These are phyloP conservation scores for Drosophila persimilis DNA, from an alignment of 1,140 invertebrate genomes.

Conservation along the genomic window DNA sequence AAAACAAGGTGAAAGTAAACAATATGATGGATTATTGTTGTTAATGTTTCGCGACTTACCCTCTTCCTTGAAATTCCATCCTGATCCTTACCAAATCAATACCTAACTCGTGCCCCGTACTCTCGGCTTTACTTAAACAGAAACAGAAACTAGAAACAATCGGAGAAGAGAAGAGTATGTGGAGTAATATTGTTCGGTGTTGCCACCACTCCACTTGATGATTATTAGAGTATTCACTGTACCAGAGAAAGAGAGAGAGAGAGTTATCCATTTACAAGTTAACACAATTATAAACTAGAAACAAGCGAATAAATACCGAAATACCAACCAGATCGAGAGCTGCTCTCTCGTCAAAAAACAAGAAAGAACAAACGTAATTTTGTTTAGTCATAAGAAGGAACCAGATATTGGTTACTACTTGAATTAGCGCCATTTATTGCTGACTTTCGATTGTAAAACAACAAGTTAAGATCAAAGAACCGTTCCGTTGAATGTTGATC, in stretches of 20 bases:
- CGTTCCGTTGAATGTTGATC: slow-evolving; percentile 21
- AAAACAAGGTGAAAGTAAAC: slow-evolving; percentile 80
- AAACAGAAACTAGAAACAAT: slow-evolving; percentile 44
- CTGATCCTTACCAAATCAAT: too few relatives aligned
- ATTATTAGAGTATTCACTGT: too few relatives aligned
- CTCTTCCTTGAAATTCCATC: background rate
- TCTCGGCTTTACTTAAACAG: slow-evolving; percentile 9
- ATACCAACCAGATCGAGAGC: slow-evolving; percentile 19
- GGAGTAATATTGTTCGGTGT: slow-evolving; percentile 43
- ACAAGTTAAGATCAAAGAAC: slow-evolving; percentile 5
- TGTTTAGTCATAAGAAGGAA: too few relatives aligned
- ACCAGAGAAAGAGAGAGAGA: too few relatives aligned
- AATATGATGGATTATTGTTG: slow-evolving; percentile 78
- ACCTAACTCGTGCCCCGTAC: background rate
- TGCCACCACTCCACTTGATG: too few relatives aligned
- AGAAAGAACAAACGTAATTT: background rate
- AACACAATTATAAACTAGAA: too few relatives aligned
- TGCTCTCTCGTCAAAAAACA: slow-evolving; percentile 13
- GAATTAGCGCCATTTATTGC: slow-evolving; percentile 64
- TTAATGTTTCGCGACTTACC: slow-evolving; percentile 57
- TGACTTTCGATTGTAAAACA: slow-evolving; percentile 58
- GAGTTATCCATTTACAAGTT: too few relatives aligned
- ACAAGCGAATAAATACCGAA: too few relatives aligned
- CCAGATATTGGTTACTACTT: slow-evolving; percentile 1
- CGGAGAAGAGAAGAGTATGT: slow-evolving; percentile 21